Percentiles rank a stretch among this genome's conserved stretches.
Conservation (phyloP, 1,140 invertebrate species). For the Chrysomallon squamiferum region DNA sequence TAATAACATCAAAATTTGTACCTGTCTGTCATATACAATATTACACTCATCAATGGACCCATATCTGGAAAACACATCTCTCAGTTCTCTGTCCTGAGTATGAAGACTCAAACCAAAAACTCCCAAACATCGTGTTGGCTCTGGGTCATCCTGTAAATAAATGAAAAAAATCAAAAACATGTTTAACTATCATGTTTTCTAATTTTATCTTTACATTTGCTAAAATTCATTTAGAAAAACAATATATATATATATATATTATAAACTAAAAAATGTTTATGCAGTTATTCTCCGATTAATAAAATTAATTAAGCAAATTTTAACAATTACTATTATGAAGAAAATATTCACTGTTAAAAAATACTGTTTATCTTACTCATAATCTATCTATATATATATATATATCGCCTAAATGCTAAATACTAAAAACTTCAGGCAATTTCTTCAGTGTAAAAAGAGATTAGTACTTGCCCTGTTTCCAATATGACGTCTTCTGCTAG, state of each 20-base stretch:
- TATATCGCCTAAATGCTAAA: too few species aligned
- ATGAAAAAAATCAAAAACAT: background rate
- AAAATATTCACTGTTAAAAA: too few species aligned
- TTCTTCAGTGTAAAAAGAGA: too few species aligned
- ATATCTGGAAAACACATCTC: conserved; percentile 91
- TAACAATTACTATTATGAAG: too few species aligned
- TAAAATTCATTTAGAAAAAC: background rate
- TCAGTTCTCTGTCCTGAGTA: conserved; percentile 91
- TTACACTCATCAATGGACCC: conserved; percentile 92
- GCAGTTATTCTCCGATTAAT: background rate
- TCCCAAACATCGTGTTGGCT: conserved; percentile 87
- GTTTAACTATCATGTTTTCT: background rate
- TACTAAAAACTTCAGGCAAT: too few species aligned
- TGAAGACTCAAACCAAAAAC: conserved; percentile 93
- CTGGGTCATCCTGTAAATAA: conserved; percentile 77
- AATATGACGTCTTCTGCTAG: conserved; percentile 64
- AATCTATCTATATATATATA: too few species aligned
- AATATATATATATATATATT: background rate
- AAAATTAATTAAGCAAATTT: too few species aligned
- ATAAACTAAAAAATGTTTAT: background rate
- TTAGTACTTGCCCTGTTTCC: conserved; percentile 59
- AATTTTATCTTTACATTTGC: background rate
- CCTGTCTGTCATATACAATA: conserved; percentile 95
- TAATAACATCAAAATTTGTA: too few species aligned
- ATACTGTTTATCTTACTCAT: too few species aligned